phyloP scores from a whole-genome alignment of 1,140 invertebrate genomes.

The Euwallacea fornicatus region DNA sequence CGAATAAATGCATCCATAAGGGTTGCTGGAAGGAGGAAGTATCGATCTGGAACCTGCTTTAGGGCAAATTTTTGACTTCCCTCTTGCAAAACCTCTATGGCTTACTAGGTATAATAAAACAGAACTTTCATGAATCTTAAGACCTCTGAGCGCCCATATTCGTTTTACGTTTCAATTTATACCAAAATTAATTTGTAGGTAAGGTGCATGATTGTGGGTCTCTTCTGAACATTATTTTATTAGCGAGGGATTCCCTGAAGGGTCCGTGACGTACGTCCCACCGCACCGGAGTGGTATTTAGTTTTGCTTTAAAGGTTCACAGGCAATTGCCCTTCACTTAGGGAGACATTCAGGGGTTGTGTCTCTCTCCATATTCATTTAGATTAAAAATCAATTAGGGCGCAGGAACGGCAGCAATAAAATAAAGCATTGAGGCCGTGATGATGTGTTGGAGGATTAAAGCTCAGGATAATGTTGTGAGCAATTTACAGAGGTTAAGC shows the following conservation, averaged over 20 bases:
- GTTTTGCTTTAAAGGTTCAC: no score
- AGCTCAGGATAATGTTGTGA: neutral
- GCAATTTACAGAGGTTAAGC: neutral
- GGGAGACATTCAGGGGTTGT: no score
- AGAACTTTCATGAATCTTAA: neutral
- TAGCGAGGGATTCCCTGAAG: neutral
- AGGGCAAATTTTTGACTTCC: no score
- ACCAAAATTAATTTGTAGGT: constrained; percentile 13
- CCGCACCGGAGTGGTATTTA: no score
- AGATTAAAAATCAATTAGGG: no score
- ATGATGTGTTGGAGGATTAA: neutral
- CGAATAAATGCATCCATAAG: constrained; percentile 23
- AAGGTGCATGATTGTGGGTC: constrained; percentile 15
- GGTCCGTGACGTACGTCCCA: neutral
- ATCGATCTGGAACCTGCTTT: neutral
- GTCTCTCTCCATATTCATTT: no score
- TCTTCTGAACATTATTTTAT: constrained; percentile 10
- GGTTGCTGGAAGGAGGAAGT: neutral
- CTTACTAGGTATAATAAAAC: neutral
- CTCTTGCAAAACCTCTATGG: neutral
- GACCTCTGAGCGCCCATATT: neutral
- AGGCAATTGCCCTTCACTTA: no score
- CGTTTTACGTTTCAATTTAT: constrained; percentile 14
- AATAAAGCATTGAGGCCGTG: neutral
- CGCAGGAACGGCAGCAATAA: neutral